These are phyloP conservation scores for Asobara japonica DNA, from an alignment of 1,140 invertebrate species.

Conservation along the genomic window DNA sequence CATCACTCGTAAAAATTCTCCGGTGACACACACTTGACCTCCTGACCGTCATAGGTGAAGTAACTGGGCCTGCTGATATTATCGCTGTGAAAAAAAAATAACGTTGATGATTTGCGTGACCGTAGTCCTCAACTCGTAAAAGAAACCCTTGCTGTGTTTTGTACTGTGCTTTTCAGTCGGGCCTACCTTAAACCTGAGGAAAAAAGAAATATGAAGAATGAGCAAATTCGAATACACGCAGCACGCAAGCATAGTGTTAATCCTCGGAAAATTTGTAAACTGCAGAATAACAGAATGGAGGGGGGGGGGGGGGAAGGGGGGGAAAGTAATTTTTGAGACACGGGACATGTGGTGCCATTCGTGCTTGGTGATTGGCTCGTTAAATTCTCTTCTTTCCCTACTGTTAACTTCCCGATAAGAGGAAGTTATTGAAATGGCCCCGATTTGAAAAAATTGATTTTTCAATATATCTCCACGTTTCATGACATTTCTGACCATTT, in stretches of 20 bases:
- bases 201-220: constrained; percentile 12
- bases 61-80: constrained; percentile 12
- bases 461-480: too few species aligned
- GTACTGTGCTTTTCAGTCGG: neutral
- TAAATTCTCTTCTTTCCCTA: constrained; percentile 2
- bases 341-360: neutral
- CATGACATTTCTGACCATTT: too few species aligned
- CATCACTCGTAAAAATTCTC: neutral
- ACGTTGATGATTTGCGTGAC: constrained; percentile 13
- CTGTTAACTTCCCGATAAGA: too few species aligned
- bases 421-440: too few species aligned
- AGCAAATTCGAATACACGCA: constrained; percentile 14
- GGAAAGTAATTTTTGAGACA: neutral
- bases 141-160: neutral
- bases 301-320: neutral
- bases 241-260: constrained; percentile 18
- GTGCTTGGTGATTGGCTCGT: neutral
- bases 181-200: neutral
- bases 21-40: constrained; percentile 25
- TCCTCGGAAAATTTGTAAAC: neutral
- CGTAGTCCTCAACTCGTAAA: neutral
- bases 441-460: too few species aligned
- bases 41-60: constrained; percentile 31
- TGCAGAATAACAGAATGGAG: neutral
- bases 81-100: neutral